These are phyloP conservation scores for Enteromius afrohamiltoni DNA, from an alignment of 2,797 vertebrate genomes.

Conservation along the genomic window DNA sequence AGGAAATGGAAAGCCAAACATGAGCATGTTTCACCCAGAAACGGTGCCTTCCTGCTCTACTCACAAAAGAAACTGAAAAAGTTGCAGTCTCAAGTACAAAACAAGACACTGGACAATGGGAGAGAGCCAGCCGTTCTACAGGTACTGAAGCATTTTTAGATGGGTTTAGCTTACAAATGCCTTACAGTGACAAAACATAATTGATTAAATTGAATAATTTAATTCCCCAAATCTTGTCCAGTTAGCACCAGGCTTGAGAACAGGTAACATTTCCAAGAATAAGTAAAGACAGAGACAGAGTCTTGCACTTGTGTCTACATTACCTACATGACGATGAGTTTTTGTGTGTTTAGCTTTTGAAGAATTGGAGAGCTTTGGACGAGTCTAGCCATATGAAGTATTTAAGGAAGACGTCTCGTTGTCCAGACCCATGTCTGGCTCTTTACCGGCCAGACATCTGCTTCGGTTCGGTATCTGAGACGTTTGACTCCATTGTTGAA, in stretches of 20 bases:
- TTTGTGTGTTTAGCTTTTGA: conserved; percentile 74
- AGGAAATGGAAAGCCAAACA: conserved; percentile 85
- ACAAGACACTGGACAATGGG: conserved; percentile 57
- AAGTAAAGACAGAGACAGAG: too few relatives aligned
- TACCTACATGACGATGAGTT: neutral
- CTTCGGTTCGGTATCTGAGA: conserved; percentile 95
- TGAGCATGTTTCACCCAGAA: conserved; percentile 67
- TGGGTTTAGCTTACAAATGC: neutral
- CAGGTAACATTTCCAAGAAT: too few relatives aligned
- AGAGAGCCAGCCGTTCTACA: conserved; percentile 74
- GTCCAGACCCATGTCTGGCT: conserved; percentile 88
- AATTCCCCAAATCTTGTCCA: neutral
- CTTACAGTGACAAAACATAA: neutral
- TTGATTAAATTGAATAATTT: too few relatives aligned
- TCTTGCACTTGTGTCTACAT: neutral
- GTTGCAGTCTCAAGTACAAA: conserved; percentile 69
- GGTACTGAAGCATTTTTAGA: conserved; percentile 70
- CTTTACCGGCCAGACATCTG: conserved; percentile 85
- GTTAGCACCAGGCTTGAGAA: neutral
- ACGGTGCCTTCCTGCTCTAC: conserved; percentile 87
- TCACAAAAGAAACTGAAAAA: conserved; percentile 85
- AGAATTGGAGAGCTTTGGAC: conserved; percentile 84
- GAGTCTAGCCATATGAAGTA: conserved; percentile 80
- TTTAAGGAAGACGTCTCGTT: conserved; percentile 78
- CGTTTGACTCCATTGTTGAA: conserved; percentile 82